Evolutionary conservation across 2,888 invertebrate genomes (phyloP).

Genomic region (Sisyra terminalis): DNA sequence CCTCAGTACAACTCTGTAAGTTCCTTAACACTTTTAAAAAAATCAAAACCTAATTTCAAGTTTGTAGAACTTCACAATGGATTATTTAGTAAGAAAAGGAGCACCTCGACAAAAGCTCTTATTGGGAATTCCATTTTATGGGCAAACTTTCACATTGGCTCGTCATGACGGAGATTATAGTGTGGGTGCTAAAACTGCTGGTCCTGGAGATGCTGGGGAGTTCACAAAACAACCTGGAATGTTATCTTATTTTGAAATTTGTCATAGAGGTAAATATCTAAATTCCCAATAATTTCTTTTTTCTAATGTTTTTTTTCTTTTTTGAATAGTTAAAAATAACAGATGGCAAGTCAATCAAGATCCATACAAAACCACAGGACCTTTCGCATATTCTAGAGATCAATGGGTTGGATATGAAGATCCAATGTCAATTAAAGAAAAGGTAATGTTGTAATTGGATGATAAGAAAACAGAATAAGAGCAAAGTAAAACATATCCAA

Average conservation of each 20-base stretch:
- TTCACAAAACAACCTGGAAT: slow-evolving; percentile 75
- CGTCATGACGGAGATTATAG: slow-evolving; percentile 22
- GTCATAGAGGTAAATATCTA: slow-evolving; percentile 45
- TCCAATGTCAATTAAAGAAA: slow-evolving; percentile 52
- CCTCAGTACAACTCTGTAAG: slow-evolving; percentile 64
- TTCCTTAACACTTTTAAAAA: slow-evolving; percentile 13
- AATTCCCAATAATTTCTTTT: no score
- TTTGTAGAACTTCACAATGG: slow-evolving; percentile 60
- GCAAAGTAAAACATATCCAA: no score
- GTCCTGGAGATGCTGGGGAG: slow-evolving; percentile 66
- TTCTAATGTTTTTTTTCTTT: slow-evolving; percentile 5
- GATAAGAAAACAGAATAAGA: no score
- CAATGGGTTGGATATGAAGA: slow-evolving; percentile 90
- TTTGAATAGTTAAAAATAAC: slow-evolving; percentile 37
- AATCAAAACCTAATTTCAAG: slow-evolving; percentile 5
- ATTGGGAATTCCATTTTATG: slow-evolving; percentile 74
- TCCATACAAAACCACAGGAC: slow-evolving; percentile 41
- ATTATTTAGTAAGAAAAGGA: slow-evolving; percentile 54
- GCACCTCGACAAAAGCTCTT: slow-evolving; percentile 63
- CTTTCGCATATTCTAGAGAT: slow-evolving; percentile 59
- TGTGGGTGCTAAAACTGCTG: slow-evolving; percentile 47
- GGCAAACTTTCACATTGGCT: slow-evolving; percentile 62
- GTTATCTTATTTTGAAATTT: slow-evolving; percentile 76
- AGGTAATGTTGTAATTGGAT: slow-evolving; percentile 36
- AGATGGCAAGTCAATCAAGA: slow-evolving; percentile 48